Conservation (phyloP, 2,888 invertebrate genomes). For the Nomada lathburiana region DNA sequence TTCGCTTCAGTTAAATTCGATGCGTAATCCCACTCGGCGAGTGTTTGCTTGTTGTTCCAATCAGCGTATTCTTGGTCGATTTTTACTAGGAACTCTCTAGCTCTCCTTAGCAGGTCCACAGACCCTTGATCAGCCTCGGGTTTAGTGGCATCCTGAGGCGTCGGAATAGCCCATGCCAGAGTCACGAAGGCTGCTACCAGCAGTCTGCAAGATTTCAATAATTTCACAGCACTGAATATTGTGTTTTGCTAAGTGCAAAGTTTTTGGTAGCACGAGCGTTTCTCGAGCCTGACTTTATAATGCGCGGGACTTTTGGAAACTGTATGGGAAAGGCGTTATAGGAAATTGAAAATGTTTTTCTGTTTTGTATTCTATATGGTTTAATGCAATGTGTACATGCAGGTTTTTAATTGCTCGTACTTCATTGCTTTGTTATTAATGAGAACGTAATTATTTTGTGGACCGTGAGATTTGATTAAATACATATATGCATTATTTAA, state of each 20-base stretch:
- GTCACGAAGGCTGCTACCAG: constrained; percentile 42
- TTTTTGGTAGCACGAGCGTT: too few species aligned
- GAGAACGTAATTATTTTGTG: too few species aligned
- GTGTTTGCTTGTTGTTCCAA: constrained; percentile 86
- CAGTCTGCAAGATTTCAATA: constrained; percentile 33
- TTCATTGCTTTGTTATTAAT: too few species aligned
- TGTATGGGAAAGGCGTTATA: too few species aligned
- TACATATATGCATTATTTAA: too few species aligned
- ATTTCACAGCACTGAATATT: not conserved
- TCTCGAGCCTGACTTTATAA: too few species aligned
- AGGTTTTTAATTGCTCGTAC: too few species aligned
- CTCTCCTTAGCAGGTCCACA: constrained; percentile 84
- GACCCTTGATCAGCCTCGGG: not conserved
- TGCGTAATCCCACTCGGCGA: constrained; percentile 91
- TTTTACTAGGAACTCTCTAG: constrained; percentile 87
- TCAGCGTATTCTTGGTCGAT: constrained; percentile 87
- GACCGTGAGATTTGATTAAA: too few species aligned
- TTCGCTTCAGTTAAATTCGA: constrained; percentile 91
- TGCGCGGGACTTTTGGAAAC: too few species aligned
- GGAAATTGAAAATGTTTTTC: too few species aligned
- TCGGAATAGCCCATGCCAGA: constrained; percentile 35
- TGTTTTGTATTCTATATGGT: too few species aligned
- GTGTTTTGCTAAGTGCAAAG: not conserved
- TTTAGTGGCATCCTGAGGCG: constrained; percentile 3
- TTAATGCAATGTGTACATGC: too few species aligned